Conservation (phyloP, 2,113 vertebrate genomes). For the Dasyornis broadbenti region DNA sequence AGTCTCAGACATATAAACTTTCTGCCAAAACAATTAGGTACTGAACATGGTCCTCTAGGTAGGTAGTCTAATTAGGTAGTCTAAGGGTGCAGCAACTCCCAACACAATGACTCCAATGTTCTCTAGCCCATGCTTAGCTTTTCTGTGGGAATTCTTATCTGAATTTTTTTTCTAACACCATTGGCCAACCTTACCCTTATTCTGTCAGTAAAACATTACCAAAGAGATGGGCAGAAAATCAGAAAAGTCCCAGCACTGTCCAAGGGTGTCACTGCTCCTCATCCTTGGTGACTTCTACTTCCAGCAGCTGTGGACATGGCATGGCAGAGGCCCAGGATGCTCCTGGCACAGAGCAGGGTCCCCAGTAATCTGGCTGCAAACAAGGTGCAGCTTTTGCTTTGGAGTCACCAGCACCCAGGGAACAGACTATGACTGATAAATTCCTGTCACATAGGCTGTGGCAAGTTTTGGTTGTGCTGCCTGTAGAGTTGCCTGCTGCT, state of each 20-base stretch:
- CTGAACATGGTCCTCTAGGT: background rate
- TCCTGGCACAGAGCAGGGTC: background rate
- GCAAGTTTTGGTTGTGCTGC: background rate
- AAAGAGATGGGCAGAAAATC: background rate
- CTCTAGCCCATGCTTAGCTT: background rate
- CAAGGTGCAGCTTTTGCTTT: background rate
- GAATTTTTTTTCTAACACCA: background rate
- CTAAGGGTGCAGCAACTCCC: background rate
- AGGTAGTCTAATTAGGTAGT: no score
- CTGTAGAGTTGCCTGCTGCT: background rate
- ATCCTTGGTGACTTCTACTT: background rate
- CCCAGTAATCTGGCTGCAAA: background rate
- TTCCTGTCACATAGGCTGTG: background rate
- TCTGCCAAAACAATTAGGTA: background rate
- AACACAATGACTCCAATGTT: background rate
- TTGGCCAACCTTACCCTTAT: background rate
- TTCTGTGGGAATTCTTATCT: background rate
- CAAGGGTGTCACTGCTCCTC: accelerated
- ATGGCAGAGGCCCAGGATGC: accelerated
- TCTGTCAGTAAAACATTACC: background rate
- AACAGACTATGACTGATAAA: background rate
- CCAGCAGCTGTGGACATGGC: background rate
- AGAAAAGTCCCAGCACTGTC: background rate
- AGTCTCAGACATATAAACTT: background rate
- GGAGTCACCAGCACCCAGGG: background rate